Evolutionary conservation across 2,113 vertebrate genomes (phyloP).

Genomic region (Notarius quadriscutis): DNA sequence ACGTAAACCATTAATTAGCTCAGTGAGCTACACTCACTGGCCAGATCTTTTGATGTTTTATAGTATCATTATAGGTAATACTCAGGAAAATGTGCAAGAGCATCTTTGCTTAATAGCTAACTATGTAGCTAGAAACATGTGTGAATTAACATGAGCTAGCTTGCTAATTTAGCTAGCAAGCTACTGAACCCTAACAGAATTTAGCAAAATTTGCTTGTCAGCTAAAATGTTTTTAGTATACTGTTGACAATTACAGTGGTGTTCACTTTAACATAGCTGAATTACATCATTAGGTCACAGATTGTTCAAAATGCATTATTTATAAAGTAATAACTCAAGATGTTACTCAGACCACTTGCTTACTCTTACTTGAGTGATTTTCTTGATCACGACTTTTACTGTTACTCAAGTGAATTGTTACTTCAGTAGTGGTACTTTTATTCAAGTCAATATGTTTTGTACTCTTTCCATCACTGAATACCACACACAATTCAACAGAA

Average conservation of each 20-base stretch:
- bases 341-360: neutral
- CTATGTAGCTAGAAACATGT: neutral
- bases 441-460: neutral
- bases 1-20: neutral
- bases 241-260: neutral
- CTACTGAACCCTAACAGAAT: neutral
- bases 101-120: neutral
- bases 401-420: neutral
- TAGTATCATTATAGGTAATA: neutral
- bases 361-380: neutral
- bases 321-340: neutral
- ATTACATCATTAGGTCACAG: too few relatives aligned
- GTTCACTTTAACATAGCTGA: neutral
- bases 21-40: neutral
- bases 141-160: too few relatives aligned
- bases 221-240: neutral
- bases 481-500: neutral
- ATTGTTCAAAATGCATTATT: too few relatives aligned
- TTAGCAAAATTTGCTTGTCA: neutral
- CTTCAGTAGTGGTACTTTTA: neutral
- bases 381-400: neutral
- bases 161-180: neutral
- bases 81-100: neutral
- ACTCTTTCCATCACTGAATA: neutral
- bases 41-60: neutral